Base-by-base conservation (phyloP, 2,888 invertebrate genomes). In the Chesias legatella region DNA sequence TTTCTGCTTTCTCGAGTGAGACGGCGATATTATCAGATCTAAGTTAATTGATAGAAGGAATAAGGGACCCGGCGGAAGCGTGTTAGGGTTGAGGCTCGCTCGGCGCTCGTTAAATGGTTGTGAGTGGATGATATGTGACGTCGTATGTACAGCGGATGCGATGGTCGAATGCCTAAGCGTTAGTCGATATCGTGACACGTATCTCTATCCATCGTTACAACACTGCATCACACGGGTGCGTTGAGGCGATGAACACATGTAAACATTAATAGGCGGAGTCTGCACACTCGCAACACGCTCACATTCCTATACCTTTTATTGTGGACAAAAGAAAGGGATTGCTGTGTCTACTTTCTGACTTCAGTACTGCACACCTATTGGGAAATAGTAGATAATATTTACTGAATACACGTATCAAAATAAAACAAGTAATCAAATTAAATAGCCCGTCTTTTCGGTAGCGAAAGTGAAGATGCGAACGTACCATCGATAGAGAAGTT, bases 311-410 rank as follows among this genome's bases (percentile, higher is more conserved):
- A 88, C 86, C 86, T 88, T 84, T 80, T 72, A 72, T 62, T 81
- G 85, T 76, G 85, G 83, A 77, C 76, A 80, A 80, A 84, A 82
- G 78, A 79, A 84, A 84, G 79, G 70, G 82, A 83, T 81, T 81
- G 83, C 79, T 71, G 81, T 80, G 78, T 81, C 80, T 81, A 85
- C 73, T 83, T 83, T 84, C 85, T 85, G 84, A 81, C 83, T 74
- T 88, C 86, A 88, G 86, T 80, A 86, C 86, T 71, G 86, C 76
- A 86, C 69, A 86, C 86, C 86, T 88, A 88, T 67, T 80, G 79
- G 73, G 81, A 85, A 80, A 85, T 76, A 83, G 72, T 73, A 73
- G 69, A 82, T 66, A n/a, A 76, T 62, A 60, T 79, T 79, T 81
- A 77, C 67, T 69, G 55, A 52, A 63, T 63, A 58, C 48, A 48